phyloP scores from a whole-genome alignment of 2,797 vertebrate species.

The Nyctalus aviator region DNA sequence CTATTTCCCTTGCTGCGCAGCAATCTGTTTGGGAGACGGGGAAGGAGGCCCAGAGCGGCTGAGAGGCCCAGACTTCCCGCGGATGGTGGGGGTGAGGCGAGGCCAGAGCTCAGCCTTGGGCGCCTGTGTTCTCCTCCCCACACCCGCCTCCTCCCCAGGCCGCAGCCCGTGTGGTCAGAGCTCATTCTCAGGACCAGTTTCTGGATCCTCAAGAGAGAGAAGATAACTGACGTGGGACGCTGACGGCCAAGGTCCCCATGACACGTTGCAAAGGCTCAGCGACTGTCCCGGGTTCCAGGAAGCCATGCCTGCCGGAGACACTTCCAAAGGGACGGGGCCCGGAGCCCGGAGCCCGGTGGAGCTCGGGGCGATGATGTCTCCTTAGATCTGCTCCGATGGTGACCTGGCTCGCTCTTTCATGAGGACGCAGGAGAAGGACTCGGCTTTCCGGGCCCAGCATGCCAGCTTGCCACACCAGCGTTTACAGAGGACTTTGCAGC shows the following conservation, averaged over 20 bases:
- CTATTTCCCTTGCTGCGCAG: not conserved
- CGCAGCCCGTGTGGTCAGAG: not conserved
- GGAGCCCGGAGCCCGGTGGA: not conserved
- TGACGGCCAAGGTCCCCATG: slow-evolving; percentile 64
- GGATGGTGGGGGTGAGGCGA: accelerated
- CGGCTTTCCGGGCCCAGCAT: not conserved
- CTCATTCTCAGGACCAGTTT: not conserved
- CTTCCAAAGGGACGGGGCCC: slow-evolving; percentile 16
- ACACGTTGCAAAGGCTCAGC: slow-evolving; percentile 10
- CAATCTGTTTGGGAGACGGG: not conserved
- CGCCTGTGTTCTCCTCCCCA: not conserved
- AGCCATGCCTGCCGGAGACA: slow-evolving; percentile 28
- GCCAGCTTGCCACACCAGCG: accelerated
- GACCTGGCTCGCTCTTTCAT: not conserved
- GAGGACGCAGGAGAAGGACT: not conserved
- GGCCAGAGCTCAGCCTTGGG: not conserved
- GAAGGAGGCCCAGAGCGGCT: not conserved
- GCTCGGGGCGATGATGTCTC: not conserved
- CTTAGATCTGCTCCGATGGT: not conserved
- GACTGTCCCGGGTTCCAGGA: not conserved
- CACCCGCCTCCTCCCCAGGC: not conserved
- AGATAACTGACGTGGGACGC: not conserved
- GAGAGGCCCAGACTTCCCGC: no score
- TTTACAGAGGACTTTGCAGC: not conserved
- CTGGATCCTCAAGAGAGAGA: slow-evolving; percentile 34